phyloP scores from a whole-genome alignment of 1,140 invertebrate genomes.

The Drosophila melanogaster region Release_6_plus_ISO1_MT NC_004354.4:2375501-2376000 shows the following conservation, averaged over 20 bases:
- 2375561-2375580: conserved; percentile 37
- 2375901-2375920: conserved; percentile 73
- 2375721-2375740: conserved; percentile 45
- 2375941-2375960: conserved; percentile 11
- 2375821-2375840: conserved; percentile 32
- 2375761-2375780: conserved; percentile 84
- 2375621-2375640: conserved; percentile 10
- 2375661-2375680: conserved; percentile 24
- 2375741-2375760: conserved; percentile 76
- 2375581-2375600: conserved; percentile 18
- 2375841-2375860: conserved; percentile 22
- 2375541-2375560: conserved; percentile 84
- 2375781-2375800: conserved; percentile 73
- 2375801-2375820: conserved; percentile 24
- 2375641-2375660: conserved; percentile 18
- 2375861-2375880: conserved; percentile 24
- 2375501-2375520: conserved; percentile 55
- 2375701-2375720: conserved; percentile 48
- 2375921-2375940: conserved; percentile 35
- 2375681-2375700: conserved; percentile 47
- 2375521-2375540: conserved; percentile 70
- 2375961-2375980: conserved; percentile 20
- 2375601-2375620: conserved; percentile 27
- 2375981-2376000: conserved; percentile 82
- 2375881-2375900: conserved; percentile 38